Evolutionary conservation across 2,888 invertebrate genomes (phyloP).

Genomic region (Xanthia icteritia): DNA sequence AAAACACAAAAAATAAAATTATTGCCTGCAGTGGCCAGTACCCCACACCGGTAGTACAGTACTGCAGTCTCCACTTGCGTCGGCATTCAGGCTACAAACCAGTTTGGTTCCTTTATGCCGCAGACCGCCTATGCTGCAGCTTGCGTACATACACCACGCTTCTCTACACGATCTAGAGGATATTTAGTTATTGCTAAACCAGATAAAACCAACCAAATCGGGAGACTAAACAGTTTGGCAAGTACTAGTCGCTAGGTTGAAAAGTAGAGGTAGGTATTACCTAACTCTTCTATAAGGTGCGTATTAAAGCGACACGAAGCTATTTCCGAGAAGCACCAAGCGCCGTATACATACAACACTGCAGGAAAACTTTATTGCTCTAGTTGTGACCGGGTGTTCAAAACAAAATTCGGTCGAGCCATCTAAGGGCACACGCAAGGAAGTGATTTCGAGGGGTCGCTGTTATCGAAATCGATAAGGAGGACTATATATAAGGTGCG

Average conservation of each 20-base stretch:
- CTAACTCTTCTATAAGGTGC: not conserved
- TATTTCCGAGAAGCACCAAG: too few species aligned
- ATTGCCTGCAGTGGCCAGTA: slow-evolving; percentile 65
- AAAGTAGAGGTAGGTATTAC: too few species aligned
- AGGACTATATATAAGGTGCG: not conserved
- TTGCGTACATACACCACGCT: slow-evolving; percentile 78
- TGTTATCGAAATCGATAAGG: too few species aligned
- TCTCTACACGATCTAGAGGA: slow-evolving; percentile 20
- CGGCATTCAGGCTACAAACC: slow-evolving; percentile 83
- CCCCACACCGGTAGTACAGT: slow-evolving; percentile 59
- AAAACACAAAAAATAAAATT: not conserved
- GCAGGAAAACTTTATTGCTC: too few species aligned
- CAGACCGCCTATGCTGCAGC: slow-evolving; percentile 89
- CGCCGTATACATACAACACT: too few species aligned
- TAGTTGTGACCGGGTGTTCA: too few species aligned
- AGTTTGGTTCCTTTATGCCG: slow-evolving; percentile 88
- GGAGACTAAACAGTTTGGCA: not conserved
- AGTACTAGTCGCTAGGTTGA: not conserved
- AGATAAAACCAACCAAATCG: not conserved
- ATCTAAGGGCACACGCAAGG: too few species aligned
- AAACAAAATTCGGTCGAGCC: too few species aligned
- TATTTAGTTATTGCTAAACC: slow-evolving; percentile 2
- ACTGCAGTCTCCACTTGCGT: slow-evolving; percentile 80
- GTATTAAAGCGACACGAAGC: too few species aligned
- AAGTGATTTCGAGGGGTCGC: too few species aligned